Conservation (phyloP, 2,113 vertebrate genomes). For the Megatriorchis doriae region DNA sequence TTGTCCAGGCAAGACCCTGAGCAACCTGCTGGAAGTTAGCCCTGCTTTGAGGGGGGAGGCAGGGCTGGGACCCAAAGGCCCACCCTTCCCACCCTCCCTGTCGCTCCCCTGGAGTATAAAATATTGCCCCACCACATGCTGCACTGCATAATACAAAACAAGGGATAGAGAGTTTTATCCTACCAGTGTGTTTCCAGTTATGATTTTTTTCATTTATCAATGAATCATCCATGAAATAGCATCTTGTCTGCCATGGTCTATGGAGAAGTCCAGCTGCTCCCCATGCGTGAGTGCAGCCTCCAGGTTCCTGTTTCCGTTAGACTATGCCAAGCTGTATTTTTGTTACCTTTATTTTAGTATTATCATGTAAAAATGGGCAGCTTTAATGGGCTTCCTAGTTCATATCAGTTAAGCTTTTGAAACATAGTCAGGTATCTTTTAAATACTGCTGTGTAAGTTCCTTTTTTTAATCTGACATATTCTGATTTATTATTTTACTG, state of each 20-base stretch:
- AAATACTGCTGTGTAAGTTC: slow-evolving; percentile 40
- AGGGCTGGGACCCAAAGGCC: too few species aligned
- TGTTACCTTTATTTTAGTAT: background rate
- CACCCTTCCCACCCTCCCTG: background rate
- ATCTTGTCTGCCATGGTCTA: background rate
- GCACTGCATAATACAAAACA: background rate
- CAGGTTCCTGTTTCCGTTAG: background rate
- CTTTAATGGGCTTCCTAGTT: background rate
- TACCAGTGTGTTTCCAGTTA: background rate
- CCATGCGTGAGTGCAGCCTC: background rate
- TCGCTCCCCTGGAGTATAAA: background rate
- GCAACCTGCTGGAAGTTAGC: background rate
- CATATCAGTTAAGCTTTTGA: slow-evolving; percentile 34
- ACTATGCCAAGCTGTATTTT: background rate
- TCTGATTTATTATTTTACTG: background rate
- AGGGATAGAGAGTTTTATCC: background rate
- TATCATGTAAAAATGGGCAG: background rate
- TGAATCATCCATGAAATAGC: background rate
- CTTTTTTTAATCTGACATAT: slow-evolving; percentile 6
- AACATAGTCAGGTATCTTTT: slow-evolving; percentile 44
- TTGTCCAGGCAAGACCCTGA: background rate
- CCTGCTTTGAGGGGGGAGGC: background rate
- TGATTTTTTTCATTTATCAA: background rate
- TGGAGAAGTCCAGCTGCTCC: background rate
- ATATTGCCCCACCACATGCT: fast-evolving